Conservation (phyloP, 2,113 vertebrate species). For the Ptychochromis oligacanthus region DNA sequence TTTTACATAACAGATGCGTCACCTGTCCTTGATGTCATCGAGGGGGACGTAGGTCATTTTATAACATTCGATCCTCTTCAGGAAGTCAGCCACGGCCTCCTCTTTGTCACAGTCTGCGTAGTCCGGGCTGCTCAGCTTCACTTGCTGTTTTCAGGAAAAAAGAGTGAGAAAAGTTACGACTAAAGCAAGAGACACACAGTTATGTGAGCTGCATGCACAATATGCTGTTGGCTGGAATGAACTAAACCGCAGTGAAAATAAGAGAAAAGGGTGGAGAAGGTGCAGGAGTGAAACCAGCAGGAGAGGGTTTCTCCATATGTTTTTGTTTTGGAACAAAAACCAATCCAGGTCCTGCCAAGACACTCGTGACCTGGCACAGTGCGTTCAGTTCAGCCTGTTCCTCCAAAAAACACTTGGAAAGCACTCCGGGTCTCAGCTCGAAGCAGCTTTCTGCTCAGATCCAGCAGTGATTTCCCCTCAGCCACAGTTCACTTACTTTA, state of each 20-base stretch:
- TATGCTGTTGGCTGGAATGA: accelerated
- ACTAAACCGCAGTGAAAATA: not conserved
- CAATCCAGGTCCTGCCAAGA: not conserved
- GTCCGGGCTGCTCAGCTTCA: slow-evolving; percentile 91
- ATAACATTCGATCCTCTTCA: slow-evolving; percentile 91
- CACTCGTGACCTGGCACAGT: not conserved
- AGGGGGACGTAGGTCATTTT: slow-evolving; percentile 86
- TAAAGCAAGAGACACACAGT: not conserved
- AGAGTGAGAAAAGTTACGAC: not conserved
- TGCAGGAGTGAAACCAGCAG: not conserved
- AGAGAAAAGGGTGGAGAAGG: not conserved
- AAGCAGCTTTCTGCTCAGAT: not conserved
- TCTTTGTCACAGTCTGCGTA: slow-evolving; percentile 86
- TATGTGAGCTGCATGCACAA: not conserved
- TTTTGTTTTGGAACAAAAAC: not conserved
- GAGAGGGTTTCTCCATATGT: not conserved
- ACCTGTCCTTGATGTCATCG: slow-evolving; percentile 89
- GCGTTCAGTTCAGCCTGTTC: not conserved
- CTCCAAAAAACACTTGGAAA: not conserved
- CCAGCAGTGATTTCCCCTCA: not conserved
- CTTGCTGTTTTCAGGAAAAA: slow-evolving; percentile 79
- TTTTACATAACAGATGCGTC: not conserved
- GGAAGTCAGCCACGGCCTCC: slow-evolving; percentile 87
- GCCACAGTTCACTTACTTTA: slow-evolving; percentile 71
- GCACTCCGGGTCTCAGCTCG: too few relatives aligned